A percentile compares a stretch with the other conserved stretches of the same genome.
These are phyloP conservation scores for Lytechinus variegatus DNA, from an alignment of 35 echinoderm and acorn worm genomes.

Conservation along the genomic window DNA sequence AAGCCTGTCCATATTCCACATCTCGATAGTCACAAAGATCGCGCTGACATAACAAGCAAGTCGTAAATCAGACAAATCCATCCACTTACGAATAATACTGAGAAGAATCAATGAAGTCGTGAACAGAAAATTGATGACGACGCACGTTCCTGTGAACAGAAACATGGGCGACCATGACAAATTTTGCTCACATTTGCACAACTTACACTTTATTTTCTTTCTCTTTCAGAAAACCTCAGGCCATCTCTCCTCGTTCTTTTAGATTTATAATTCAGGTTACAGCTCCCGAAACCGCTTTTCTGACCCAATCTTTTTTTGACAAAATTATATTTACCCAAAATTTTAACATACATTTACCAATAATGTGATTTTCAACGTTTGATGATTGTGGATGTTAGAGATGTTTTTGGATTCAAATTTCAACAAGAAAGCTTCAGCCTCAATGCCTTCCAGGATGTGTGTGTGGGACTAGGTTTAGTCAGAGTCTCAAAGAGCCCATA, in stretches of 20 bases:
- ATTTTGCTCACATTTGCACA: not conserved
- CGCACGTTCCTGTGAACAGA: not conserved
- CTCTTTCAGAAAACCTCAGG: not conserved
- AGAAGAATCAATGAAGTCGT: not conserved
- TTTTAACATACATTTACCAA: no score
- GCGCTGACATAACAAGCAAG: not conserved
- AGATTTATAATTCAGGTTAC: not conserved
- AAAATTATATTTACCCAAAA: not conserved
- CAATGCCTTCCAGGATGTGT: no score
- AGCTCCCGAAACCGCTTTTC: not conserved
- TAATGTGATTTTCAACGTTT: no score
- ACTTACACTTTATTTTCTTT: not conserved
- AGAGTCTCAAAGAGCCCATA: no score
- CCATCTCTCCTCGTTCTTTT: not conserved
- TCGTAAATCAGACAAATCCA: not conserved
- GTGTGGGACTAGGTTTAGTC: no score
- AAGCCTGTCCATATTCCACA: not conserved
- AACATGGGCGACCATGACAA: not conserved
- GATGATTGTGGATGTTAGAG: no score
- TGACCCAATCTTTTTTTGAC: not conserved
- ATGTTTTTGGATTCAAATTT: no score
- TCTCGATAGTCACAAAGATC: not conserved
- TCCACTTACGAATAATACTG: not conserved
- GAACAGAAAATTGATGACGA: not conserved
- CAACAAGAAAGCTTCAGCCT: no score